Conservation (phyloP, 2,113 vertebrate genomes). For the Gymnarchus niloticus region DNA sequence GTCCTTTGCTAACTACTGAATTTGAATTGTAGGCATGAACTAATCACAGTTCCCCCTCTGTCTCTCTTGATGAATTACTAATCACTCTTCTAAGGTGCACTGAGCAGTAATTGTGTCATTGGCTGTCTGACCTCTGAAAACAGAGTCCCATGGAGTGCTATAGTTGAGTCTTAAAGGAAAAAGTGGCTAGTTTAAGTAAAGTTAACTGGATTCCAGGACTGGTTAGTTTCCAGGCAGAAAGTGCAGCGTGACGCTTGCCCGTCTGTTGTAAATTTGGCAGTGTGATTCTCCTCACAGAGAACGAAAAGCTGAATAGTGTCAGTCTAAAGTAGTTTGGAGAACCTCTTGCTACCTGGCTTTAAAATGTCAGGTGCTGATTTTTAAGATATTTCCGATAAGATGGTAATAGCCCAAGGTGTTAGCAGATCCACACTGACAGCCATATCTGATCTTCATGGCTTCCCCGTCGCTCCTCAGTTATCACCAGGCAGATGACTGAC, state of each 20-base stretch:
- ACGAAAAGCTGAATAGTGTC: not conserved
- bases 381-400: not conserved
- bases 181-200: too few relatives aligned
- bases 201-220: not conserved
- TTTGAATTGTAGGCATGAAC: slow-evolving; percentile 85
- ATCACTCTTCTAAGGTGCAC: slow-evolving; percentile 43
- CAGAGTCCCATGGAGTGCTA: too few relatives aligned
- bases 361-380: too few relatives aligned
- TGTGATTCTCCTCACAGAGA: not conserved
- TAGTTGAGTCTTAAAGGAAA: too few relatives aligned
- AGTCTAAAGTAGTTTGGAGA: not conserved
- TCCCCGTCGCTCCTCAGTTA: not conserved
- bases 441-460: not conserved
- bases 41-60: slow-evolving; percentile 64
- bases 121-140: not conserved
- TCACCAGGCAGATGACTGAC: not conserved
- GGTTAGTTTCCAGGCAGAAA: not conserved
- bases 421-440: not conserved
- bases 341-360: too few relatives aligned
- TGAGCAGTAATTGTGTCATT: slow-evolving; percentile 36
- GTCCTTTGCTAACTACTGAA: slow-evolving; percentile 65
- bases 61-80: slow-evolving; percentile 44
- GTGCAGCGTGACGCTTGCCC: not conserved
- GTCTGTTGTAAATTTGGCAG: not conserved
- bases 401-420: not conserved